Percentiles rank a stretch among this genome's conserved stretches.
Conservation (phyloP, 1,140 invertebrate genomes). For the Plectus sambesii region DNA sequence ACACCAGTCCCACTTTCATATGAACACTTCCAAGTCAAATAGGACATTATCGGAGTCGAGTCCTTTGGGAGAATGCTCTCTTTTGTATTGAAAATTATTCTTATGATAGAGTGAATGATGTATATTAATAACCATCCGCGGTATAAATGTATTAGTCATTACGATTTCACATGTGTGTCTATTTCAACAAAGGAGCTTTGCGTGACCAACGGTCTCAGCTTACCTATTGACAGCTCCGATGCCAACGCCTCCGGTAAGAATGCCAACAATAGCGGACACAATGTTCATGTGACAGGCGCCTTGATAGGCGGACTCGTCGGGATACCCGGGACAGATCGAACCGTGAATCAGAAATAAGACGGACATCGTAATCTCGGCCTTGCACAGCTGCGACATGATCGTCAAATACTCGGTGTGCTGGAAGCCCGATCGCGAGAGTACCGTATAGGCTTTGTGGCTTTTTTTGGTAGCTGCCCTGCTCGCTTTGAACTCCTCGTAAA, state of each 20-base stretch:
- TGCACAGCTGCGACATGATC: conserved; percentile 40
- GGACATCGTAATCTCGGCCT: conserved; percentile 38
- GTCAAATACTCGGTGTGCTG: conserved; percentile 43
- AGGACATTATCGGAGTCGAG: too few relatives aligned
- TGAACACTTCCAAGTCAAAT: too few relatives aligned
- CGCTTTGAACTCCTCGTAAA: too few relatives aligned
- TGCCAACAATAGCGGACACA: conserved; percentile 37
- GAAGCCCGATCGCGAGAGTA: conserved; percentile 40
- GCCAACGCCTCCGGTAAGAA: conserved; percentile 38
- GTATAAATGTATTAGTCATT: too few relatives aligned
- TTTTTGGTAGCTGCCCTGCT: too few relatives aligned
- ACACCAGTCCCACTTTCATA: too few relatives aligned
- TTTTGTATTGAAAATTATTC: too few relatives aligned
- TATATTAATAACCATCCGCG: too few relatives aligned
- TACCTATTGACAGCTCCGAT: conserved; percentile 38
- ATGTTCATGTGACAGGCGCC: conserved; percentile 43
- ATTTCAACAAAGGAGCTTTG: too few relatives aligned
- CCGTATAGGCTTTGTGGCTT: conserved; percentile 43
- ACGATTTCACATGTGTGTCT: too few relatives aligned
- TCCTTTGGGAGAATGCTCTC: too few relatives aligned
- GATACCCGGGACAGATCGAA: conserved; percentile 33
- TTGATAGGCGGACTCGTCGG: conserved; percentile 36
- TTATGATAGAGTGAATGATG: too few relatives aligned
- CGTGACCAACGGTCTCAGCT: neutral
- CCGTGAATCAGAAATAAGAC: conserved; percentile 37